Evolutionary conservation across 1,140 invertebrate species (phyloP).

Genomic region (Trypoxylus dichotomus): DNA sequence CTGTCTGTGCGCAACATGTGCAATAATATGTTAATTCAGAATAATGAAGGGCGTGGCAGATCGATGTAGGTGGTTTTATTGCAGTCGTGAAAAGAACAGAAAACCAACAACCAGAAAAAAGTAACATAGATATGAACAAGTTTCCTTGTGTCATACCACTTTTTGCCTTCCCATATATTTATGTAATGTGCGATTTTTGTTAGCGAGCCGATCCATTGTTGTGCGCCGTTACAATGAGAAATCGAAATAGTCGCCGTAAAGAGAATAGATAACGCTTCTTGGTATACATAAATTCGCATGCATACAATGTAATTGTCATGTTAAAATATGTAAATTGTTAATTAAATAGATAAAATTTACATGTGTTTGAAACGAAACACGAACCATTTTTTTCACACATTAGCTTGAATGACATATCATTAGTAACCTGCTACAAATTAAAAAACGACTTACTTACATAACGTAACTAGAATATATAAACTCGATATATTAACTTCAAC

Average conservation of each 20-base stretch:
- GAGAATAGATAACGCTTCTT: neutral
- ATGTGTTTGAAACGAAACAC: neutral
- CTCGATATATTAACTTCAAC: too few relatives aligned
- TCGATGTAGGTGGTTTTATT: constrained; percentile 15
- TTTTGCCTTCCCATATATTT: neutral
- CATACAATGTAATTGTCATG: neutral
- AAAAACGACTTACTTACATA: neutral
- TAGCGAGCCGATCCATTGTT: neutral
- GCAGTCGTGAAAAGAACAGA: constrained; percentile 3
- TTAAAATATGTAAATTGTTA: constrained; percentile 2
- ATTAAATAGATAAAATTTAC: constrained; percentile 17
- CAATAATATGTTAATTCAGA: constrained; percentile 11
- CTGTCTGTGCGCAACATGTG: neutral
- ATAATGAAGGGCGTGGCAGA: constrained; percentile 7
- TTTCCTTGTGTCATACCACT: neutral
- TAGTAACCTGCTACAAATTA: neutral
- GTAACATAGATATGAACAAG: neutral
- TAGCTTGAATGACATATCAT: neutral
- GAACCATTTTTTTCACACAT: neutral
- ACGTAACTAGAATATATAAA: neutral
- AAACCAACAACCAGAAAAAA: neutral
- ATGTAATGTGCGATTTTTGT: constrained; percentile 19
- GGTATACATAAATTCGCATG: neutral
- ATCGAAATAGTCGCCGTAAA: neutral
- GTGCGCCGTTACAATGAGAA: neutral